Conservation (phyloP, 1,140 invertebrate genomes). For the Wasmannia auropunctata region DNA sequence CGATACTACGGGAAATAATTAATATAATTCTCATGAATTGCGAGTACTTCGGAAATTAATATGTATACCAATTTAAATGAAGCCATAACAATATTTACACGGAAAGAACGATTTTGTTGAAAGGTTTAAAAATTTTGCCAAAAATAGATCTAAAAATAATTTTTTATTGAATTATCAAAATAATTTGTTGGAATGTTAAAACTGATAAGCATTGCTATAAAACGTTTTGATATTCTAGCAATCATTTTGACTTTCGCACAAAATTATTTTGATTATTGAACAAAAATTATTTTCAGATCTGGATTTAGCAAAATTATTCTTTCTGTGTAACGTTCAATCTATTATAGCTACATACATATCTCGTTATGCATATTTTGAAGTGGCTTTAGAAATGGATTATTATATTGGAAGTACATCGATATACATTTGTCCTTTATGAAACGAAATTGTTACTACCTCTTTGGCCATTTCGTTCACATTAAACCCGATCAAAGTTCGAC, state of each 20-base stretch:
- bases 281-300: too few species aligned
- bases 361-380: not conserved
- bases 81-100: not conserved
- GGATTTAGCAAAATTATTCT: too few species aligned
- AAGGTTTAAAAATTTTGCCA: too few species aligned
- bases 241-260: too few species aligned
- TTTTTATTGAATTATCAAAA: too few species aligned
- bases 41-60: not conserved
- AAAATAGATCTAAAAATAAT: too few species aligned
- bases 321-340: too few species aligned
- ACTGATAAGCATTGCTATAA: too few species aligned
- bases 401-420: not conserved
- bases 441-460: not conserved
- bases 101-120: too few species aligned
- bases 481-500: slow-evolving; percentile 38
- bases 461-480: not conserved
- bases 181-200: too few species aligned
- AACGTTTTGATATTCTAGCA: too few species aligned
- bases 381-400: not conserved
- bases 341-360: not conserved
- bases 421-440: not conserved
- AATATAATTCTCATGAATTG: not conserved
- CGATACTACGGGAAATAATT: not conserved
- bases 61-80: not conserved
- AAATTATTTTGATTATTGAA: too few species aligned